Evolutionary conservation across 2,113 vertebrate genomes (phyloP), one percentile per base, ranked within the genome.

Genomic region (Marmota flaviventris): DNA sequence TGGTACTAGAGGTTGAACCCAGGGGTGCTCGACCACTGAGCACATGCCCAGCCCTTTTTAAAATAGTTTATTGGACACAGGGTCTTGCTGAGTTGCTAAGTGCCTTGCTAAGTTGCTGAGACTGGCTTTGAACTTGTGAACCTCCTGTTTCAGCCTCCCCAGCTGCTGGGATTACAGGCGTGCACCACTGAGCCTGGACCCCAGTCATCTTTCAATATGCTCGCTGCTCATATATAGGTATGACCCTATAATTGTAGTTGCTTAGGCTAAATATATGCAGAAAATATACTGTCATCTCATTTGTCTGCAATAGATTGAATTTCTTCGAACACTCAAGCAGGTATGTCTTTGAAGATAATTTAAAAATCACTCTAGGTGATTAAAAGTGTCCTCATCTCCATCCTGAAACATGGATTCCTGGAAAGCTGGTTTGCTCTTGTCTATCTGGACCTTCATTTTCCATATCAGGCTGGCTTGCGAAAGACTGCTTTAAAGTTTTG

Each of bases 321-420:
- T 97, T 97, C 85, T 83, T 96, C 0, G 2, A 97, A 94, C 29
- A 86, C 51, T 85, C 37, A 56, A 83, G 76, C 84, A 86, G 89
- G 79, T 97, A 42, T 94, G 83, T 93, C 94, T 96, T 93, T 95
- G 94, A 95, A 45, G 69, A 94, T 94, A 91, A 96, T 96, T 97
- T 96, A 82, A 93, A 94, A 94, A 85, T 96, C 67, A 85, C 61
- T 73, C 58, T 82, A 85, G 73, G 75, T 96, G 91, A 94, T 95
- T 96, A 89, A 93, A 85, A 86, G 83, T 53, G n/a, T 96, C 78
- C 34, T 97, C 37, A 29, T 85, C 89, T 93, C 75, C 25, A 72
- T 94, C 89, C 86, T 83, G 78, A 97, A 96, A 85, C 63, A 72
- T 70, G 53, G 73, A 85, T 94, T 96, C 83, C 95, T 98, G 83